Evolutionary conservation across 2,797 vertebrate genomes (phyloP).

Genomic region (Siniperca obscura): DNA sequence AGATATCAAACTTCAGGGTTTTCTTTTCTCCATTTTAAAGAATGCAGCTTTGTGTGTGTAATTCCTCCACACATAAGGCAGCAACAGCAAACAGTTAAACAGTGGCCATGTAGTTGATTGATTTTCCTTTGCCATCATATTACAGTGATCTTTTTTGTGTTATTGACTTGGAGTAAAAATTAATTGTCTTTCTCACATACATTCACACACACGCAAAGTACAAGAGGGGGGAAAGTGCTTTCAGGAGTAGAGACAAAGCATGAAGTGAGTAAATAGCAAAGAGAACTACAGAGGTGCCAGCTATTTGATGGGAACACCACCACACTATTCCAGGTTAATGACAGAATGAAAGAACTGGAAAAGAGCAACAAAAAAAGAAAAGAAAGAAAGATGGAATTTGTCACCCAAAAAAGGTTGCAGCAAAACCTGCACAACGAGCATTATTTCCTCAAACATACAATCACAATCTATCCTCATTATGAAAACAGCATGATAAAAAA

Average conservation of each 20-base stretch:
- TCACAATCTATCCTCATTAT: slow-evolving; percentile 66
- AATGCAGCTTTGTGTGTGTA: slow-evolving; percentile 3
- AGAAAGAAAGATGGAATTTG: slow-evolving; percentile 49
- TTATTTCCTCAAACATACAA: slow-evolving; percentile 69
- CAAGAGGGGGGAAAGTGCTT: slow-evolving; percentile 47
- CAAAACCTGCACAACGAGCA: slow-evolving; percentile 58
- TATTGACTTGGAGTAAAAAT: slow-evolving; percentile 30
- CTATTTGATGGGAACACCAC: slow-evolving; percentile 42
- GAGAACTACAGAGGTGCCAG: slow-evolving; percentile 22
- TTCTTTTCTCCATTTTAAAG: slow-evolving; percentile 21
- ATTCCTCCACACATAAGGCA: slow-evolving; percentile 32
- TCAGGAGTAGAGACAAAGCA: slow-evolving; percentile 42
- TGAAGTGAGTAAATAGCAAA: slow-evolving; percentile 38
- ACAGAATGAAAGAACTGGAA: slow-evolving; percentile 39
- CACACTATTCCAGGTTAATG: slow-evolving; percentile 31
- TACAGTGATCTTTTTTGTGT: slow-evolving; percentile 18
- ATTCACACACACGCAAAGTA: slow-evolving; percentile 23
- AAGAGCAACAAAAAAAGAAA: slow-evolving; percentile 21
- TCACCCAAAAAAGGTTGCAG: slow-evolving; percentile 47
- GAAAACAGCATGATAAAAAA: slow-evolving; percentile 61
- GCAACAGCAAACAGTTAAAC: slow-evolving; percentile 31
- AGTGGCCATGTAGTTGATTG: slow-evolving; percentile 19
- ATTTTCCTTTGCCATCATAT: slow-evolving; percentile 36
- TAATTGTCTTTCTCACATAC: slow-evolving; percentile 25
- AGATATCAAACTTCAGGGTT: neutral